phyloP scores from a whole-genome alignment of 2,113 vertebrate genomes.

The Ia io region DNA sequence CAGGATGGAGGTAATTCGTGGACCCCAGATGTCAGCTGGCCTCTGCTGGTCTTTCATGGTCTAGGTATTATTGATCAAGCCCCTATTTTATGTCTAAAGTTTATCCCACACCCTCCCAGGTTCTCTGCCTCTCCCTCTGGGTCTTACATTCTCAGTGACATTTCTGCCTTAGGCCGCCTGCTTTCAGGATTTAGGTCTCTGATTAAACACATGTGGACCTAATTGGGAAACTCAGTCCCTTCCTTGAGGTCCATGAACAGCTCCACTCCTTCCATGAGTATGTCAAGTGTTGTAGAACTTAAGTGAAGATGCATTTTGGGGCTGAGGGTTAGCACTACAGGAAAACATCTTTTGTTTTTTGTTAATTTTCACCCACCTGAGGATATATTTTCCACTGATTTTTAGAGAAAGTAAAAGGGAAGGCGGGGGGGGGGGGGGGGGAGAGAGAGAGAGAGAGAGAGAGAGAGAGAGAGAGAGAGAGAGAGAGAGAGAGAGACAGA shows the following conservation, averaged over 20 bases:
- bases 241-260: not conserved
- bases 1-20: not conserved
- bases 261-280: not conserved
- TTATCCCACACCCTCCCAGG: not conserved
- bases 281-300: not conserved
- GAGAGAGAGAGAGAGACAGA: too few relatives aligned
- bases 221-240: not conserved
- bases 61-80: not conserved
- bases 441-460: too few relatives aligned
- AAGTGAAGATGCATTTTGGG: not conserved
- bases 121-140: not conserved
- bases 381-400: too few relatives aligned
- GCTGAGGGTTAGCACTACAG: not conserved
- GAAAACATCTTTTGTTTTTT: not conserved
- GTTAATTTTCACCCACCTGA: too few relatives aligned
- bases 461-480: too few relatives aligned
- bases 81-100: not conserved
- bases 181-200: not conserved
- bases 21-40: too few relatives aligned
- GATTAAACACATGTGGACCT: not conserved
- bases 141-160: not conserved
- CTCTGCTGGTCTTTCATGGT: not conserved
- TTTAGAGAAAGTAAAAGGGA: too few relatives aligned
- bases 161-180: not conserved
- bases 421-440: accelerated